Evolutionary conservation across 64 coral and sea anemone species (phyloP), one percentile per base, ranked within the genome.

Genomic region (Montipora sp.): DNA sequence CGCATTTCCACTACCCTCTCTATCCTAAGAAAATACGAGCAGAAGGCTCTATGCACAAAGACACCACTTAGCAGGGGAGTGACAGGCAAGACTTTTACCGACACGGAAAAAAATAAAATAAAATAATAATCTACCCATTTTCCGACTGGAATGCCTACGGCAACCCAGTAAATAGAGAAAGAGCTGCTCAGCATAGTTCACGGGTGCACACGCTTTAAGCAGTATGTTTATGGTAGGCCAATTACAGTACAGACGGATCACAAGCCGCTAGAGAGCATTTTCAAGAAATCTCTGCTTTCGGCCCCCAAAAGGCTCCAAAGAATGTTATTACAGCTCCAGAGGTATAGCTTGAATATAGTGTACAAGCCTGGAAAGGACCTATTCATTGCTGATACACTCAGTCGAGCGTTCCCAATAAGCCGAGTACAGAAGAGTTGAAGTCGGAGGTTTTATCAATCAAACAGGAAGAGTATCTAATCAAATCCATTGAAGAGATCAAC

Each of bases 371-470:
- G 13, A 16, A 63, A 63, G 60, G 9, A 63, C 3, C 10, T 63
- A 3, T 15, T 63, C 13, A 63, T 63, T 16, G 60, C 60, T 12
- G 92, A 93, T 61, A 75, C 85, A 43, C 92, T 89, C 50, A 93
- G 92, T 71, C 70, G 70, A 77, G 87, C 92, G 61, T 48, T 48
- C 83, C 81, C 20, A 82, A n/a, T 92, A 4, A 63, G 13, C 9
- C 9, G 13, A 63, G 11, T 12, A 14, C 60, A 63, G 60, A 63
- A 12, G 14, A 12, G 60, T 14, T 14, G 14, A 63, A 4, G 9
- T 15, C 11, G 3, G 14, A 63, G 9, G 60, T 14, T 7, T 48
- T 59, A 5, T 53, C 75, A 18, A 5, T 53, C 1, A 59, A 55
- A 3, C 53, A 86, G 65, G 49, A 76, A 60, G 21, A 87, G 4